These are phyloP conservation scores for Neopipo cinnamomea DNA, from an alignment of 2,113 vertebrate genomes.

Conservation along the genomic window DNA sequence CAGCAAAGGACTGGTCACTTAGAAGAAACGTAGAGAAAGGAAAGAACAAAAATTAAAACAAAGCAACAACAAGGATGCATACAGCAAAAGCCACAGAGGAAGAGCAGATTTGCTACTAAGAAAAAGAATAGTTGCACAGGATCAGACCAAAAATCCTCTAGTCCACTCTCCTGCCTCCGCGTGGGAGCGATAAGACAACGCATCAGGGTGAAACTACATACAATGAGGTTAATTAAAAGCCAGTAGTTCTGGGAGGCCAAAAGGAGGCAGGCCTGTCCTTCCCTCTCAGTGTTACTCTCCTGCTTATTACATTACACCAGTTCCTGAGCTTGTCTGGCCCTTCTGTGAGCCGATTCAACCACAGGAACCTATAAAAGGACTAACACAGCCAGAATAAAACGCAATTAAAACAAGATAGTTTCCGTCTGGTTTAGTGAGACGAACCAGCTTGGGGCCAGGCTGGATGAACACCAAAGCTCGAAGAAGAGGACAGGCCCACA, in stretches of 20 bases:
- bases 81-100: not conserved
- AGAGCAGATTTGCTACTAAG: not conserved
- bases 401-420: conserved; percentile 21
- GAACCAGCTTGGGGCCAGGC: not conserved
- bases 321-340: not conserved
- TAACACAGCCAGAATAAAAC: conserved; percentile 5
- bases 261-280: not conserved
- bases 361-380: conserved; percentile 13
- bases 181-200: rapidly evolving
- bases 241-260: not conserved
- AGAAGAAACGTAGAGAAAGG: not conserved
- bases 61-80: not conserved
- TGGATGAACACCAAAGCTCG: not conserved
- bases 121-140: not conserved
- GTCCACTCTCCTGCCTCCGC: not conserved
- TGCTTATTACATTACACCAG: not conserved
- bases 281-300: not conserved
- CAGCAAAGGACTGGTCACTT: conserved; percentile 1
- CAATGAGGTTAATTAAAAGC: not conserved
- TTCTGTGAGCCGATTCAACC: not conserved
- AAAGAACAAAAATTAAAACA: conserved; percentile 29
- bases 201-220: not conserved
- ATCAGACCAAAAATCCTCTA: not conserved
- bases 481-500: not conserved
- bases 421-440: not conserved